These are phyloP conservation scores for Tetranychus piercei DNA, from an alignment of 2,888 invertebrate species.

Conservation along the genomic window DNA sequence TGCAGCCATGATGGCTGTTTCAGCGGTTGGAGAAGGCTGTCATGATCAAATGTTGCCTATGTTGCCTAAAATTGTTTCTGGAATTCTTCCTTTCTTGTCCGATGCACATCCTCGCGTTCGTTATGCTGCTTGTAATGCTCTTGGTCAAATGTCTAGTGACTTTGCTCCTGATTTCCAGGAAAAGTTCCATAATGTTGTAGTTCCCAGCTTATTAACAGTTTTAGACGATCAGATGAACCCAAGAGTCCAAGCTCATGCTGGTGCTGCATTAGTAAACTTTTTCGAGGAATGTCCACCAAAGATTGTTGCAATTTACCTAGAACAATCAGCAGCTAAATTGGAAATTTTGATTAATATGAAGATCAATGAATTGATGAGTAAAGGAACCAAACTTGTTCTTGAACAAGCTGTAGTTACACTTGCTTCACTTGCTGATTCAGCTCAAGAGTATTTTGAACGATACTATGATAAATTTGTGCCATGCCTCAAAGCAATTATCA, in stretches of 20 bases:
- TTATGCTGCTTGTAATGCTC: constrained; percentile 93
- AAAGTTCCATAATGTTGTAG: constrained; percentile 76
- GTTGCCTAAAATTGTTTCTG: constrained; percentile 77
- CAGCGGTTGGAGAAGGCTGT: constrained; percentile 94
- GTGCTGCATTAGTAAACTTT: constrained; percentile 95
- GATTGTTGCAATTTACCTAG: constrained; percentile 72
- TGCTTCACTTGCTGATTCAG: constrained; percentile 93
- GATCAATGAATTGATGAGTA: constrained; percentile 80
- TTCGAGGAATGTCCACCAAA: constrained; percentile 95
- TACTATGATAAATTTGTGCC: constrained; percentile 84
- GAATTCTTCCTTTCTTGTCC: constrained; percentile 61
- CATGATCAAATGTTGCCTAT: constrained; percentile 93
- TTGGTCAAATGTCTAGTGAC: constrained; percentile 97
- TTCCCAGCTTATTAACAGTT: constrained; percentile 69
- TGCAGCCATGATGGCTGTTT: constrained; percentile 95
- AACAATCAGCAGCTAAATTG: constrained; percentile 72
- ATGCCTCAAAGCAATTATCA: constrained; percentile 86
- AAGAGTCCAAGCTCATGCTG: constrained; percentile 70
- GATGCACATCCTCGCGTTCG: constrained; percentile 78
- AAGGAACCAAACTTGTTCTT: constrained; percentile 81
- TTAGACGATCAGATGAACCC: constrained; percentile 79
- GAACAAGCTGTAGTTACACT: constrained; percentile 98
- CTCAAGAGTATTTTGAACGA: constrained; percentile 79
- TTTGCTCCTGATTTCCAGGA: constrained; percentile 92
- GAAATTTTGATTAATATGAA: constrained; percentile 73